A percentile compares a stretch with the other conserved stretches of the same genome.
Evolutionary conservation across 1,140 invertebrate genomes (phyloP).

Genomic region (Zaprionus davidi): DNA sequence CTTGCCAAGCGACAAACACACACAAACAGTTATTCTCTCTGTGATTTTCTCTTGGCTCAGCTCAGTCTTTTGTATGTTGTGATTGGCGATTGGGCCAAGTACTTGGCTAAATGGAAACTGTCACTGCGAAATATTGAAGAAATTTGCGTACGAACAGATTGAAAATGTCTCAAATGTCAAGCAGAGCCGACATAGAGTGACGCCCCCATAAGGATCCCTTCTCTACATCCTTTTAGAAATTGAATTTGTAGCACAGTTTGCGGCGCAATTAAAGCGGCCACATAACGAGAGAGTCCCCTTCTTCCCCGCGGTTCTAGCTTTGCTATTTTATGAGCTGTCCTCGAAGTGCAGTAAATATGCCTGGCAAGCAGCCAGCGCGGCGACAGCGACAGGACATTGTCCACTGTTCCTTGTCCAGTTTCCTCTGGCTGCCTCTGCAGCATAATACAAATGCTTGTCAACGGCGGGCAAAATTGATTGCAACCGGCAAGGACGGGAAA

Average conservation of each 20-base stretch:
- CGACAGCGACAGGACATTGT: slow-evolving; percentile 39
- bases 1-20: slow-evolving; percentile 49
- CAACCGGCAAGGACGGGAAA: slow-evolving; percentile 26
- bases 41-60: slow-evolving; percentile 48
- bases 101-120: slow-evolving; percentile 60
- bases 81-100: slow-evolving; percentile 14
- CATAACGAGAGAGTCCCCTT: slow-evolving; percentile 28
- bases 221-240: slow-evolving; percentile 24
- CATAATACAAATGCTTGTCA: slow-evolving; percentile 65
- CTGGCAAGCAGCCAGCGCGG: slow-evolving; percentile 66
- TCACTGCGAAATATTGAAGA: slow-evolving; percentile 64
- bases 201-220: not conserved
- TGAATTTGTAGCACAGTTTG: slow-evolving; percentile 63
- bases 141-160: slow-evolving; percentile 73
- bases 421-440: slow-evolving; percentile 10
- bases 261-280: slow-evolving; percentile 72
- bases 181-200: not conserved
- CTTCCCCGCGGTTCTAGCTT: not conserved
- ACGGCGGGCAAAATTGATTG: slow-evolving; percentile 66
- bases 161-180: slow-evolving; percentile 40
- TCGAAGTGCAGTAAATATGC: slow-evolving; percentile 68
- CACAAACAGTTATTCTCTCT: slow-evolving; percentile 12
- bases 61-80: slow-evolving; percentile 12
- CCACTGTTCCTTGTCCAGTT: slow-evolving; percentile 49
- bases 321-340: slow-evolving; percentile 62